A percentile compares a stretch with the other conserved stretches of the same genome.
Evolutionary conservation across 2,888 invertebrate genomes (phyloP).

Genomic region (Chalcis sispes): DNA sequence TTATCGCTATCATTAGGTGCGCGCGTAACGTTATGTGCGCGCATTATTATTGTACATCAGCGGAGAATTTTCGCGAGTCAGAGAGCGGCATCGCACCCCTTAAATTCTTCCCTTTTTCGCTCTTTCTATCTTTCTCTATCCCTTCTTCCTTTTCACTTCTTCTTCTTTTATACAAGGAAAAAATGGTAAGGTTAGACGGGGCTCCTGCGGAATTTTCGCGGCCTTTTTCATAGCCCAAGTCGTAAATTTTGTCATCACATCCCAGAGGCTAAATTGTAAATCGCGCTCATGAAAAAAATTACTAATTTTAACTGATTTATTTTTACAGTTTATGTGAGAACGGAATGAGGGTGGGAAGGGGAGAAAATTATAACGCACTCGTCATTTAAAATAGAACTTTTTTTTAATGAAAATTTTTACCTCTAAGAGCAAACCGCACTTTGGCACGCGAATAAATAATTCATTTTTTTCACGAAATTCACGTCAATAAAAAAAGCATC

Average conservation of each 20-base stretch:
- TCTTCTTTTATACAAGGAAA: neutral
- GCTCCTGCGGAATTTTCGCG: neutral
- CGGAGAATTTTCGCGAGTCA: constrained; percentile 23
- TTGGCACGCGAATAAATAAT: too few species aligned
- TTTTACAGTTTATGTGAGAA: too few species aligned
- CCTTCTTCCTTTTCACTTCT: neutral
- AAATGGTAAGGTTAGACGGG: too few species aligned
- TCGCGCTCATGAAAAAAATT: neutral
- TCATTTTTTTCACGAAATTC: too few species aligned
- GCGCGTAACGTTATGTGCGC: neutral
- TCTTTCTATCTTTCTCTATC: neutral
- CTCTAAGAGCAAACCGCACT: too few species aligned
- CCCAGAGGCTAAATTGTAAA: neutral
- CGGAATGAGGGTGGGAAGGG: too few species aligned
- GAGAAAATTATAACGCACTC: too few species aligned
- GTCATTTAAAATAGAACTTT: too few species aligned
- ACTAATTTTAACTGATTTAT: constrained; percentile 33
- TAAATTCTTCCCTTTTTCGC: neutral
- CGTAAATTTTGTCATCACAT: constrained; percentile 25
- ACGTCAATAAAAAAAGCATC: too few species aligned
- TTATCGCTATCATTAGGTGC: constrained; percentile 32
- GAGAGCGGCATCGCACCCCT: neutral
- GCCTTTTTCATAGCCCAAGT: constrained; percentile 1
- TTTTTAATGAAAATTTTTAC: too few species aligned
- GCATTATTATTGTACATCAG: constrained; percentile 15